Percentiles rank a stretch among this genome's conserved stretches.
phyloP scores from a whole-genome alignment of 1,140 invertebrate species.

The Hypsibius dujardini region DNA sequence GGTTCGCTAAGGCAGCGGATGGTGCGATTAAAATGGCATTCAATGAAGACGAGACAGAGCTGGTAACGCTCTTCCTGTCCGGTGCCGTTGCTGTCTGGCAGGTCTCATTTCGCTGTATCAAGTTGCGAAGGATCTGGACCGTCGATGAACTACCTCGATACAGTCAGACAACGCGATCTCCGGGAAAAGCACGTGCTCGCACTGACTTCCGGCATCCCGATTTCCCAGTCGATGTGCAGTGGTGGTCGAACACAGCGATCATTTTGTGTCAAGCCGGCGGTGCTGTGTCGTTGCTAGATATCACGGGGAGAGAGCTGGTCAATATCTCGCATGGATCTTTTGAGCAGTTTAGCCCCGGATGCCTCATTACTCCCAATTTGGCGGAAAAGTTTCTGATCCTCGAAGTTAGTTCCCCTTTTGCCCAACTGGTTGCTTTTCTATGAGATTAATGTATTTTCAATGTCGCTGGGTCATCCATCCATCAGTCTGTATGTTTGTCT shows the following conservation, averaged over 20 bases:
- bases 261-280: conserved; percentile 5
- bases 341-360: conserved; percentile 4
- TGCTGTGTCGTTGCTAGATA: conserved; percentile 1
- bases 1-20: not conserved
- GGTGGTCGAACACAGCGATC: conserved; percentile 10
- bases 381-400: not conserved
- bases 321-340: conserved; percentile 7
- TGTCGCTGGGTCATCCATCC: no score
- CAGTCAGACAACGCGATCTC: no score
- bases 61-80: conserved; percentile 1
- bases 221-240: not conserved
- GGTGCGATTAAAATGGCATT: conserved; percentile 1
- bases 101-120: not conserved
- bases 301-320: not conserved
- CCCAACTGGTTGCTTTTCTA: no score
- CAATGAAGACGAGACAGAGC: not conserved
- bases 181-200: no score
- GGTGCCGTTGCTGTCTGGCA: conserved; percentile 1
- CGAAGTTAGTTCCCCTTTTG: not conserved
- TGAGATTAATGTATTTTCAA: no score
- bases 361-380: not conserved
- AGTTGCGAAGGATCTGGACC: not conserved
- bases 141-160: not conserved
- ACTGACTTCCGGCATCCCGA: no score
- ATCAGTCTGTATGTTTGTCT: no score